phyloP scores from a whole-genome alignment of 2,113 vertebrate genomes.

The Rhea americana region DNA sequence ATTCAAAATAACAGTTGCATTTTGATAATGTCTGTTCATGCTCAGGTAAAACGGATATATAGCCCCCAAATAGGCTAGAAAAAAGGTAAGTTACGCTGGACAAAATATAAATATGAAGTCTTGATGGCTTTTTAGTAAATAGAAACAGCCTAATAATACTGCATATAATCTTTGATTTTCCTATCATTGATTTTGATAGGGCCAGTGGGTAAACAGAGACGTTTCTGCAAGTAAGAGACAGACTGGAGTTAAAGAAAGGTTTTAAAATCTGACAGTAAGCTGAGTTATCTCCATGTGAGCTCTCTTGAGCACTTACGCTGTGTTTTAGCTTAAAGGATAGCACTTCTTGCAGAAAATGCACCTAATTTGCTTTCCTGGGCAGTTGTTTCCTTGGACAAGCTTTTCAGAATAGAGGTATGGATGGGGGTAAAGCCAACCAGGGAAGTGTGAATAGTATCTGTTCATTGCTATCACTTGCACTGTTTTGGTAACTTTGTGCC shows the following conservation, averaged over 20 bases:
- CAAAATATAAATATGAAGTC: neutral
- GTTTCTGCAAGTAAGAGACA: neutral
- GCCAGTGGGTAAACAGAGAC: rapidly evolving
- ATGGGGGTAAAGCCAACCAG: neutral
- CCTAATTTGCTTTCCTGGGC: neutral
- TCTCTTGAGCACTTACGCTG: neutral
- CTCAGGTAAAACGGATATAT: neutral
- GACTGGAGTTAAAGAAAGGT: neutral
- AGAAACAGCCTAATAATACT: neutral
- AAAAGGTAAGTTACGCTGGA: neutral
- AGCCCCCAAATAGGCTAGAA: neutral
- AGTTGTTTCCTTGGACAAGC: constrained; percentile 9
- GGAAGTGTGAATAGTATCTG: neutral
- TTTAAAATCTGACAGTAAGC: neutral
- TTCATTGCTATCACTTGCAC: neutral
- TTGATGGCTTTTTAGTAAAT: neutral
- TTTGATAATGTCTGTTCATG: neutral
- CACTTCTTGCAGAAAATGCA: neutral
- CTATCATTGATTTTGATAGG: neutral
- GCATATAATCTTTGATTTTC: neutral
- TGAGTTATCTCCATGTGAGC: neutral
- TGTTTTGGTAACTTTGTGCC: neutral
- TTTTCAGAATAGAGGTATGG: neutral
- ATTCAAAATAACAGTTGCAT: neutral
- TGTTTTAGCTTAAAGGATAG: neutral